A percentile compares a stretch with the other conserved stretches of the same genome.
Evolutionary conservation across 2,113 vertebrate genomes (phyloP).

Genomic region (Cyrtonyx montezumae): DNA sequence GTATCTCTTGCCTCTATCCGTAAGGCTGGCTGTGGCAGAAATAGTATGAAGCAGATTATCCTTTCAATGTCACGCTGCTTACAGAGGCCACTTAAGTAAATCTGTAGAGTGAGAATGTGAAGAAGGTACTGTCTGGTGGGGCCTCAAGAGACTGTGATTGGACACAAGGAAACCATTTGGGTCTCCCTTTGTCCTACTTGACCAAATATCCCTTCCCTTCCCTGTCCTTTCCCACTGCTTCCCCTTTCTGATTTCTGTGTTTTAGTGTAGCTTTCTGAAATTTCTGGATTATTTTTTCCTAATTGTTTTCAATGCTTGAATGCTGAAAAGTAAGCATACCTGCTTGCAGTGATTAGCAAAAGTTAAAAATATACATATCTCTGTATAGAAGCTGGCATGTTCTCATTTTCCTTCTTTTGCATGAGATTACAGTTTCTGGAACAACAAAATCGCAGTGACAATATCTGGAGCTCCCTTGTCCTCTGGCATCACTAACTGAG

Average conservation of each 20-base stretch:
- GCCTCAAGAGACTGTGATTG: not conserved
- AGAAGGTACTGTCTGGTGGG: not conserved
- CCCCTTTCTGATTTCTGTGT: not conserved
- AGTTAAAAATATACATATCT: not conserved
- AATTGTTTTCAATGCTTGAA: not conserved
- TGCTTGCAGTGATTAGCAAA: not conserved
- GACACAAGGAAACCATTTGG: not conserved
- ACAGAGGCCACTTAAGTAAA: not conserved
- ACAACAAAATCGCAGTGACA: not conserved
- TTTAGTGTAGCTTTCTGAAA: not conserved
- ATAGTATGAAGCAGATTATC: not conserved
- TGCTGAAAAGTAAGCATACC: not conserved
- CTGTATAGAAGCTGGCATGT: rapidly evolving
- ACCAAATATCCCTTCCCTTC: not conserved
- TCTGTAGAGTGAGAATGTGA: not conserved
- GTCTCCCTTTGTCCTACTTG: not conserved
- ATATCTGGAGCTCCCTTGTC: not conserved
- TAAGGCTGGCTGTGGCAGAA: not conserved
- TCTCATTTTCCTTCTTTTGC: not conserved
- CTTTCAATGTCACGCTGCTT: not conserved
- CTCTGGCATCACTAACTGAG: not conserved
- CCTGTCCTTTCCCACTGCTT: not conserved
- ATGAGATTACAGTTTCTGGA: not conserved
- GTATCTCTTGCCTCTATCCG: not conserved
- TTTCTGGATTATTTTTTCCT: not conserved